These are phyloP conservation scores for Stenurella melanura DNA, from an alignment of 2,888 invertebrate species.

Conservation along the genomic window DNA sequence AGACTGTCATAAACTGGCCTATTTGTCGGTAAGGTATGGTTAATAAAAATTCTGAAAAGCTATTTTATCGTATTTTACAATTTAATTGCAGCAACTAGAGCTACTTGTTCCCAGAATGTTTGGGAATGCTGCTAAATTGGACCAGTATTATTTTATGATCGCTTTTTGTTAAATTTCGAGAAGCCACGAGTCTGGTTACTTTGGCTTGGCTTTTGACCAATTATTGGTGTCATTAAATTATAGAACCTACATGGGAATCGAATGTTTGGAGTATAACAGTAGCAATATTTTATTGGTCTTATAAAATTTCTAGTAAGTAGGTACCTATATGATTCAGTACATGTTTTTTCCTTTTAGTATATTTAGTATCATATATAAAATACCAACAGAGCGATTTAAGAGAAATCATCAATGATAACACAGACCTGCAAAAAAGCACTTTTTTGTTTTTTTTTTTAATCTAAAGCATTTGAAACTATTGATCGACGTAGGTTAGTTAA, in stretches of 20 bases:
- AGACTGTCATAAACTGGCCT: slow-evolving; percentile 52
- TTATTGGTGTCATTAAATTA: slow-evolving; percentile 43
- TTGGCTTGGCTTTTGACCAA: slow-evolving; percentile 47
- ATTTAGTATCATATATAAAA: too few relatives aligned
- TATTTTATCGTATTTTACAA: slow-evolving; percentile 63
- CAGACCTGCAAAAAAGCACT: too few relatives aligned
- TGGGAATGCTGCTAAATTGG: slow-evolving; percentile 38
- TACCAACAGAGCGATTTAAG: too few relatives aligned
- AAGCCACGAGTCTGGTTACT: slow-evolving; percentile 59
- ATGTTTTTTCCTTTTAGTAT: too few relatives aligned
- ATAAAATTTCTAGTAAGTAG: not conserved
- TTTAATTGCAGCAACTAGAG: slow-evolving; percentile 57
- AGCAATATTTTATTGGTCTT: not conserved
- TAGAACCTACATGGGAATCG: slow-evolving; percentile 31
- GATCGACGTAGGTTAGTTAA: too few relatives aligned
- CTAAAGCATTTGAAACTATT: too few relatives aligned
- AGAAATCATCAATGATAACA: too few relatives aligned
- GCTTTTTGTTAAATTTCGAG: slow-evolving; percentile 52
- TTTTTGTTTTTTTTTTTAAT: too few relatives aligned
- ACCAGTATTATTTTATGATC: slow-evolving; percentile 32
- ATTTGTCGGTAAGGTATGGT: slow-evolving; percentile 54
- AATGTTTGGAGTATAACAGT: not conserved
- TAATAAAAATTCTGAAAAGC: slow-evolving; percentile 60
- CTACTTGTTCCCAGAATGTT: slow-evolving; percentile 54
- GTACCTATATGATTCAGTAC: too few relatives aligned